These are phyloP conservation scores for Druceiella hillmani DNA, from an alignment of 2,888 invertebrate species.

Conservation along the genomic window DNA sequence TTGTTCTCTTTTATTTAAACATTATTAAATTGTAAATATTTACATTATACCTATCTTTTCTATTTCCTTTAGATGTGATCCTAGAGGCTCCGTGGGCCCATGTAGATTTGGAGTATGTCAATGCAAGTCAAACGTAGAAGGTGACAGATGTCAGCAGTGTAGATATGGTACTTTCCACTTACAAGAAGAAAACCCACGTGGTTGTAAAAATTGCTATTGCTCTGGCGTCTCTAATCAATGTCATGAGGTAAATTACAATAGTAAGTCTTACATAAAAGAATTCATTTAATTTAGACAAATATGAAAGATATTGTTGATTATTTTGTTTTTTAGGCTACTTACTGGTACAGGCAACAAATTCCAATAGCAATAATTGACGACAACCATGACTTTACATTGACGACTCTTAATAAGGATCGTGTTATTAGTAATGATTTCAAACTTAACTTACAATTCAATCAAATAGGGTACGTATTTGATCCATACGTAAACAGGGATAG, in stretches of 20 bases:
- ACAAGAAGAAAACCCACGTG: slow-evolving; percentile 60
- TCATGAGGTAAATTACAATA: slow-evolving; percentile 44
- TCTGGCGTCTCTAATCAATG: slow-evolving; percentile 75
- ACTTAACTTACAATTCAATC: slow-evolving; percentile 51
- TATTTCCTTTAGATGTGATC: slow-evolving; percentile 36
- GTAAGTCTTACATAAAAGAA: not conserved
- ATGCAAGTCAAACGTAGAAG: slow-evolving; percentile 75
- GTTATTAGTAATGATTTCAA: slow-evolving; percentile 37
- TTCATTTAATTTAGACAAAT: not conserved
- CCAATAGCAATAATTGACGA: slow-evolving; percentile 55
- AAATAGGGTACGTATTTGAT: slow-evolving; percentile 54
- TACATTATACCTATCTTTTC: not conserved
- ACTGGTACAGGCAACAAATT: slow-evolving; percentile 58
- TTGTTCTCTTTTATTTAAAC: too few species aligned
- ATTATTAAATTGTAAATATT: not conserved
- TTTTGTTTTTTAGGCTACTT: slow-evolving; percentile 14
- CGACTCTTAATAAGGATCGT: slow-evolving; percentile 35
- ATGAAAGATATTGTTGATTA: not conserved
- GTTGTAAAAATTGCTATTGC: slow-evolving; percentile 86
- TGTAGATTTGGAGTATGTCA: slow-evolving; percentile 52
- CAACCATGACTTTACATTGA: slow-evolving; percentile 56
- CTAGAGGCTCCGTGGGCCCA: slow-evolving; percentile 32
- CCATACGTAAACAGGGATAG: slow-evolving; percentile 42
- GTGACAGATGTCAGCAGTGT: slow-evolving; percentile 72
- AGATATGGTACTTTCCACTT: slow-evolving; percentile 75